These are phyloP conservation scores for Halcyon smyrnensis DNA, from an alignment of 2,797 vertebrate genomes.

Conservation along the genomic window DNA sequence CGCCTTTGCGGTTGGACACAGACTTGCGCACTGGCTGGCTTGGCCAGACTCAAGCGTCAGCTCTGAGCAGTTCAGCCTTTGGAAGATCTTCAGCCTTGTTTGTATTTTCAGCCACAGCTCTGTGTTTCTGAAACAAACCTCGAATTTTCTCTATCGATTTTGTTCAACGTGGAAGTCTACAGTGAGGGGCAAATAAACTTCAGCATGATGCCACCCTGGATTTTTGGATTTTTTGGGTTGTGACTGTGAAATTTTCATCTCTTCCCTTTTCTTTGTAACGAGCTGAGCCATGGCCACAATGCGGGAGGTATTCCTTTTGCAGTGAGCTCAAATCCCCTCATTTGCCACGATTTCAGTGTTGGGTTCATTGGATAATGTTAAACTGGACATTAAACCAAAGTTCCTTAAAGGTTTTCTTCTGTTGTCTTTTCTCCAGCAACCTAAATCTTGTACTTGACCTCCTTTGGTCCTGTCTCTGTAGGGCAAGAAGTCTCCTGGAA, in stretches of 20 bases:
- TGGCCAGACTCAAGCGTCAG: not conserved
- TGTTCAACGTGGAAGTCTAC: not conserved
- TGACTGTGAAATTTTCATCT: not conserved
- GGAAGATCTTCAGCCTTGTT: not conserved
- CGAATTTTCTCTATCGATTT: not conserved
- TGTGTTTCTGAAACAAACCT: not conserved
- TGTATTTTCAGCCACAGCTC: not conserved
- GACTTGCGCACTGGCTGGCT: not conserved
- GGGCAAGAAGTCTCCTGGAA: not conserved
- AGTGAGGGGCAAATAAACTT: not conserved
- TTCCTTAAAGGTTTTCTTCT: not conserved
- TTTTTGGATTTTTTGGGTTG: not conserved
- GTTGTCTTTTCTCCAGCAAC: not conserved
- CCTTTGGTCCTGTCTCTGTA: not conserved
- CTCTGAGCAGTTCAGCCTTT: not conserved
- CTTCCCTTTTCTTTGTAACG: not conserved
- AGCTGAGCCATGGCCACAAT: not conserved
- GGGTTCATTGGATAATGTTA: fast-evolving
- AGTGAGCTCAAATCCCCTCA: not conserved
- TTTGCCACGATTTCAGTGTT: fast-evolving
- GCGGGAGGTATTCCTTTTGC: not conserved
- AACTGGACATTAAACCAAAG: not conserved
- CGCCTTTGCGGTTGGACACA: not conserved
- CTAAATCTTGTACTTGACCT: not conserved
- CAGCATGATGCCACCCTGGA: not conserved